Conservation (phyloP, 2,113 vertebrate species). For the Equus przewalskii region DNA sequence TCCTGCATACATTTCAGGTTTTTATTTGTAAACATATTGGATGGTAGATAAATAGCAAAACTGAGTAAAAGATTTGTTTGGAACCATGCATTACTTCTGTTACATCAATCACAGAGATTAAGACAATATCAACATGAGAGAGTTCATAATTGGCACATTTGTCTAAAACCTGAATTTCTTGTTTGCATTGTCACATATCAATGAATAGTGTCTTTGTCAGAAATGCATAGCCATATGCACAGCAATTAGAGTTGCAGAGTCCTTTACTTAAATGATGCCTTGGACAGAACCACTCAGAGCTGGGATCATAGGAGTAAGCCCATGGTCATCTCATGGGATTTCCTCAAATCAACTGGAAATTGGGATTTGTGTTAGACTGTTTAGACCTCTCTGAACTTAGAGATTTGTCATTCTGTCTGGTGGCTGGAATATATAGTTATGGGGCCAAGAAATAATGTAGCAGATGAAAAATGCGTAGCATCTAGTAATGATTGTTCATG, state of each 20-base stretch:
- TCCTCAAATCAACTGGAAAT: background rate
- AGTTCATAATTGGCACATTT: background rate
- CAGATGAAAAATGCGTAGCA: background rate
- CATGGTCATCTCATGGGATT: background rate
- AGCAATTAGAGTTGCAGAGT: background rate
- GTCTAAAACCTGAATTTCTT: background rate
- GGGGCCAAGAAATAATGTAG: background rate
- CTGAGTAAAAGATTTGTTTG: background rate
- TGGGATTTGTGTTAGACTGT: background rate
- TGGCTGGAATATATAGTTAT: background rate
- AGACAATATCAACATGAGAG: background rate
- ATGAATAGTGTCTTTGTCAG: background rate
- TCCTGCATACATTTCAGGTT: background rate
- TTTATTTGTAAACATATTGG: background rate
- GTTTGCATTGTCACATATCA: background rate
- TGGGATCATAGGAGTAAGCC: background rate
- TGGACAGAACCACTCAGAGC: background rate
- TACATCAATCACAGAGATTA: background rate
- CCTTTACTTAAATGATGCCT: background rate
- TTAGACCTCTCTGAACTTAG: background rate
- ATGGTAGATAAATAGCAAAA: background rate
- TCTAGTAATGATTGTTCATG: background rate
- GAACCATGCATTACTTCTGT: background rate
- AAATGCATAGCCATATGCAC: accelerated
- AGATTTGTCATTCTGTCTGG: background rate